Conservation (phyloP, 2,888 invertebrate species). For the Escarpia spicata region DNA sequence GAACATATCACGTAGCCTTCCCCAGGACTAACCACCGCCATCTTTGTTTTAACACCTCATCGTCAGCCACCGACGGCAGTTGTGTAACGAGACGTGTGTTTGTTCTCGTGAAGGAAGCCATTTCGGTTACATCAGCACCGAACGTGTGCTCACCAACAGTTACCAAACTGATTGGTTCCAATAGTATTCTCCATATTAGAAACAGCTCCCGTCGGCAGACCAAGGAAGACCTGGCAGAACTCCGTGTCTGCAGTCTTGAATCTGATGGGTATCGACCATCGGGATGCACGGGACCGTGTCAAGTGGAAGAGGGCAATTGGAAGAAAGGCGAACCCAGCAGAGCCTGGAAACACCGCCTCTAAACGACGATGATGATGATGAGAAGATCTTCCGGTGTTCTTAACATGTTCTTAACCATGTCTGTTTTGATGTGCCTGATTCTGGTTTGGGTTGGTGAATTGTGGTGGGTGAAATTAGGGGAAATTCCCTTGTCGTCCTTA, state of each 20-base stretch:
- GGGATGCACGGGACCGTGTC: no score
- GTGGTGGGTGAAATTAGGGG: neutral
- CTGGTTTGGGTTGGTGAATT: neutral
- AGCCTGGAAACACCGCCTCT: no score
- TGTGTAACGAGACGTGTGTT: neutral
- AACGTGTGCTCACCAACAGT: neutral
- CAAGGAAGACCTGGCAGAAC: no score
- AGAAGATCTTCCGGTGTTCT: neutral
- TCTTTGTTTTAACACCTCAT: neutral
- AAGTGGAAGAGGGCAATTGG: no score
- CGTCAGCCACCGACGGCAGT: neutral
- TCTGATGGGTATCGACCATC: no score
- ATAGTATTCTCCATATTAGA: neutral
- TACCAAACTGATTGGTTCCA: neutral
- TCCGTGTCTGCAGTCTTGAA: no score
- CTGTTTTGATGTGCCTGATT: neutral
- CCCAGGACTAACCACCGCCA: neutral
- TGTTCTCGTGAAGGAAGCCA: neutral
- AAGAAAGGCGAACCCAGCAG: no score
- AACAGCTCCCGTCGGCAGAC: no score
- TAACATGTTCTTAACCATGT: neutral
- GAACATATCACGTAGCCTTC: neutral
- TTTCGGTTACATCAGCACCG: neutral
- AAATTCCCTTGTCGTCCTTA: neutral
- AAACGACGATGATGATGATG: no score